Conservation (phyloP, 2,113 vertebrate species). For the Antigone vipio region DNA sequence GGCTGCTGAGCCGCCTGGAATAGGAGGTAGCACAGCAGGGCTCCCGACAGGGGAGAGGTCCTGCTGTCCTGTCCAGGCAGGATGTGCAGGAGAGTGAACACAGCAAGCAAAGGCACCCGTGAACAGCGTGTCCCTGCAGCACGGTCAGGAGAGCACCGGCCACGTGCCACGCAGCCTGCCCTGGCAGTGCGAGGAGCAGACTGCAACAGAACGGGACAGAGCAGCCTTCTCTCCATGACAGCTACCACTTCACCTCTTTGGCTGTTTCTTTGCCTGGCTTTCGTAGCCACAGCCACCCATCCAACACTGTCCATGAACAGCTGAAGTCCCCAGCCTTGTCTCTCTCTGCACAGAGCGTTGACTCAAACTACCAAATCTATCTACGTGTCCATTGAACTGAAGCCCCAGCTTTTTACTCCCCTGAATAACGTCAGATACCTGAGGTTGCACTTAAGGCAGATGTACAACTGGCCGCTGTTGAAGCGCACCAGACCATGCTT, state of each 20-base stretch:
- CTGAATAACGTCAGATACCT: neutral
- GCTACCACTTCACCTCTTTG: neutral
- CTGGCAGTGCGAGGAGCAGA: neutral
- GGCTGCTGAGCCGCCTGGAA: neutral
- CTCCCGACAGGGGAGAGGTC: neutral
- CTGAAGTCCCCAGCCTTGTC: neutral
- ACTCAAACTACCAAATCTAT: neutral
- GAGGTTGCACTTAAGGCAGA: neutral
- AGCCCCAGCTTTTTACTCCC: neutral
- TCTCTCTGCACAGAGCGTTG: neutral
- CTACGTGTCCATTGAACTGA: neutral
- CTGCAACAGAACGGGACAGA: neutral
- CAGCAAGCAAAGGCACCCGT: neutral
- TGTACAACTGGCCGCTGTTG: neutral
- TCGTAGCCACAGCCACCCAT: neutral
- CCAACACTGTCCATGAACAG: neutral
- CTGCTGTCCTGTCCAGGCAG: neutral
- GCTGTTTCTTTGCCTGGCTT: neutral
- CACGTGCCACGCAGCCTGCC: fast-evolving
- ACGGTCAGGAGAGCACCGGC: fast-evolving
- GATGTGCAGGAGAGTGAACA: neutral
- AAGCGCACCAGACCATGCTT: neutral
- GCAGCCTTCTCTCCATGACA: neutral
- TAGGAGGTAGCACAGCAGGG: neutral
- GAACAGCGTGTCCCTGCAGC: neutral